A percentile compares a stretch with the other conserved stretches of the same genome.
phyloP scores from a whole-genome alignment of 2,888 invertebrate genomes.

The Orchesella flavescens region DNA sequence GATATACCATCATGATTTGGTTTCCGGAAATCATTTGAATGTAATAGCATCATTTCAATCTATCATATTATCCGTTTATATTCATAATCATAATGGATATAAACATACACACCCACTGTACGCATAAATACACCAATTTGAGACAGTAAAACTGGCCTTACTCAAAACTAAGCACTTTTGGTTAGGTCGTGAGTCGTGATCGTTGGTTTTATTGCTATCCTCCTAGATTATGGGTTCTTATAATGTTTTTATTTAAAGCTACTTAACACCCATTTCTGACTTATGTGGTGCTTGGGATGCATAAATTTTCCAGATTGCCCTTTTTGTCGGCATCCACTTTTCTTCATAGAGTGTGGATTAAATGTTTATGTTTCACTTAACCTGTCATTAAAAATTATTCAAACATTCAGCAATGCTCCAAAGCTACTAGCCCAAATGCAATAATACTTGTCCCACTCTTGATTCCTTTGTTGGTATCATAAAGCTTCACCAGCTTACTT shows the following conservation, averaged over 20 bases:
- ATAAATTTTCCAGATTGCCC: constrained; percentile 40
- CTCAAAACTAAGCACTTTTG: constrained; percentile 14
- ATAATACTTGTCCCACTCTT: too few species aligned
- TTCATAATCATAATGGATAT: too few species aligned
- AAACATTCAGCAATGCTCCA: too few species aligned
- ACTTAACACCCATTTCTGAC: constrained; percentile 42
- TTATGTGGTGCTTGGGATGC: constrained; percentile 49
- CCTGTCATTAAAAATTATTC: too few species aligned
- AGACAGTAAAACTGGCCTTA: neutral
- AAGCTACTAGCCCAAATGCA: too few species aligned
- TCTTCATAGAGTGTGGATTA: neutral
- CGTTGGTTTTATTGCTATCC: constrained; percentile 19
- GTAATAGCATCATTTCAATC: too few species aligned
- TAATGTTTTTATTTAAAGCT: constrained; percentile 21
- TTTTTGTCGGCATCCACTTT: neutral
- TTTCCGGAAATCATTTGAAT: too few species aligned
- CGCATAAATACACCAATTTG: neutral
- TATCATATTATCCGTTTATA: too few species aligned
- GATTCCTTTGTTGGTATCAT: too few species aligned
- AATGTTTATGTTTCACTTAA: constrained; percentile 18
- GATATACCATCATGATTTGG: too few species aligned
- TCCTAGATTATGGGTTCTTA: neutral
- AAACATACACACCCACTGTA: too few species aligned
- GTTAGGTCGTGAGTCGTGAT: constrained; percentile 41
- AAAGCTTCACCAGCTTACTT: neutral